Evolutionary conservation across 1,140 invertebrate species (phyloP).

Genomic region (Paramacrobiotus metropolitanus): DNA sequence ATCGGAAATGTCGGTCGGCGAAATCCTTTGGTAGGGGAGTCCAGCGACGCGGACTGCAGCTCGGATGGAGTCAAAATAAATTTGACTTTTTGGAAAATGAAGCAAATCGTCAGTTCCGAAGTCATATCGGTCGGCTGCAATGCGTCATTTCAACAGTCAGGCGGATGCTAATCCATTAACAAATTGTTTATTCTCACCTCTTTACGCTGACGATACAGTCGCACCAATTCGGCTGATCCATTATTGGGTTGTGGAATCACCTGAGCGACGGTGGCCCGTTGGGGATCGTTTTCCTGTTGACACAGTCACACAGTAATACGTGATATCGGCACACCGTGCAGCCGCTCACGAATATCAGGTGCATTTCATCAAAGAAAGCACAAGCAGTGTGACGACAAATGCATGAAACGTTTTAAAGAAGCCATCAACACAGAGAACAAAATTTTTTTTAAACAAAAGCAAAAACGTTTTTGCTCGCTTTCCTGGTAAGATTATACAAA

Average conservation of each 20-base stretch:
- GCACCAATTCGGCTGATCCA: not conserved
- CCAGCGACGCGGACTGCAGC: slow-evolving; percentile 42
- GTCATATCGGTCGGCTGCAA: slow-evolving; percentile 11
- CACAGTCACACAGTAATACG: no score
- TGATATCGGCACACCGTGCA: no score
- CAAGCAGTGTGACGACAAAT: no score
- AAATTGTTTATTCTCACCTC: not conserved
- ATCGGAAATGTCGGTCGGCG: slow-evolving; percentile 55
- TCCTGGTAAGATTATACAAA: no score
- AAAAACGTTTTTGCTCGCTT: no score
- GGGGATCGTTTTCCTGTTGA: slow-evolving; percentile 19
- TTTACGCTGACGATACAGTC: not conserved
- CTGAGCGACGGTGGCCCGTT: slow-evolving; percentile 17
- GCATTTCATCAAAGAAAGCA: no score
- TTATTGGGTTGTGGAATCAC: not conserved
- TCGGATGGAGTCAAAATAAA: no score
- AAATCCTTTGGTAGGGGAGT: slow-evolving; percentile 41
- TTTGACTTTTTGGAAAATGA: slow-evolving; percentile 88
- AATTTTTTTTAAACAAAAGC: no score
- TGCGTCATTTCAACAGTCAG: not conserved
- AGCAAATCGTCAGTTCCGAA: slow-evolving; percentile 34
- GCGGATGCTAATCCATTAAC: slow-evolving; percentile 9
- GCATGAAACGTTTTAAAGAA: no score
- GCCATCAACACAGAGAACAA: no score
- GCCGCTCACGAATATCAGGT: no score